Evolutionary conservation across 1,140 invertebrate genomes (phyloP), one percentile per base, ranked within the genome.

Genomic region (Branchinecta lynchi): DNA sequence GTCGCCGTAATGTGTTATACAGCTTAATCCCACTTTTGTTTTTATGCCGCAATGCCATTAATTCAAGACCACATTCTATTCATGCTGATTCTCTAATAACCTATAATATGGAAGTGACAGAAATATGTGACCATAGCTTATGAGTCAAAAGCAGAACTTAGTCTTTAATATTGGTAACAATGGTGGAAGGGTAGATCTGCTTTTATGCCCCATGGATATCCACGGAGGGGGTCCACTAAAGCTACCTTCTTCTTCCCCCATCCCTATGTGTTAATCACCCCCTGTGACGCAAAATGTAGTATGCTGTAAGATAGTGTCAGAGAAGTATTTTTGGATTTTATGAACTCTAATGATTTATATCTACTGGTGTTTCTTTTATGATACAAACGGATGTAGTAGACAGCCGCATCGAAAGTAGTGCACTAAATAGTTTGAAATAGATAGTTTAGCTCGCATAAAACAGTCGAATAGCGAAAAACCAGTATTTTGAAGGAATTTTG

Each of bases 211-310:
- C 17, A 6, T 12, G 17, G 51, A 15, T 12, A 6, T 20, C 51
- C 51, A 20, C 12, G 51, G 12, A 60, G 51, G 51, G 17, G 51
- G 51, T 60, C 51, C 17, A 20, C 17, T 60, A 60, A 60, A 60
- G 51, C 51, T 60, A 60, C 51, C 51, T 60, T 60, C 17, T 60
- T 60, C 17, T 3, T 60, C 51, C 51, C 51, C 51, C 51, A 60
- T 60, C 51, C 51, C 51, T 60, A 60, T 60, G 51, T 60, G 51
- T 60, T 60, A 60, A 60, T 60, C 51, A 60, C 51, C 51, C 51
- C 51, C 51, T 60, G 17, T 60, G 51, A 15, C 12, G 51, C 1
- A 6, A 60, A 20, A 60, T 60, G 12, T 20, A 15, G 12, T 15
- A 15, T 20, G 51, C 51, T 60, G 51, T 60, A 20, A 20, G 17